Base-by-base conservation (phyloP, 2,888 invertebrate genomes). In the Portevinia maculata region DNA sequence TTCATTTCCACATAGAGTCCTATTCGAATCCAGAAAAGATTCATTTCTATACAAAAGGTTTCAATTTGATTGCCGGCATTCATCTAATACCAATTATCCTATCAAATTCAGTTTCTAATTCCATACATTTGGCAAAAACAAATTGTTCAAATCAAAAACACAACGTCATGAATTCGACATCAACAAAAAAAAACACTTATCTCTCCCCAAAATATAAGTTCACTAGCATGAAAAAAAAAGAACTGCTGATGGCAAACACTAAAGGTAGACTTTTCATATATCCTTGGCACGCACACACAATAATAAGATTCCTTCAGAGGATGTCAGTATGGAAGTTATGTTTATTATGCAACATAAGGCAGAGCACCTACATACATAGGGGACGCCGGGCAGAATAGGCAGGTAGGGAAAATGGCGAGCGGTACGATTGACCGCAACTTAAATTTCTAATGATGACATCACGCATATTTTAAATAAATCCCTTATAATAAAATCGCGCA, bases 281-380 rank as follows among this genome's bases (percentile, higher is more conserved):
- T 55, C 67, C 55, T 46, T 46, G 67, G 55, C 67, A 67, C 67
- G 67, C 44, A 46, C 67, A 34, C 34, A 44, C 41, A 69, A 55
- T 55, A 67, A 34, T 24, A 32, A 46, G 39, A 24, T 17, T 15
- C 17, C 24, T 24, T 3, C 24, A 24, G 5, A 24, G 24, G 24
- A 24, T 24, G 24, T 24, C 24, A 24, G 24, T 24, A 24, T 24
- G 24, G 5, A 30, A 17, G 37, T 11, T 28, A 34, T 50, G 37
- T 64, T 37, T 34, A 64, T 48, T 62, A 46, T 48, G 48, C 15
- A 62, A 6, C 46, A 34, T 48, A 48, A 46, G 9, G 9, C 11
- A n/a, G 46, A 19, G 44, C 17, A 15, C 39, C 48, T 24, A n/a
- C n/a, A n/a, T n/a, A n/a, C n/a, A n/a, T n/a, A n/a, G n/a, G n/a